phyloP scores from a whole-genome alignment of 1,140 invertebrate species.

The Daktulosphaira vitifoliae region DNA sequence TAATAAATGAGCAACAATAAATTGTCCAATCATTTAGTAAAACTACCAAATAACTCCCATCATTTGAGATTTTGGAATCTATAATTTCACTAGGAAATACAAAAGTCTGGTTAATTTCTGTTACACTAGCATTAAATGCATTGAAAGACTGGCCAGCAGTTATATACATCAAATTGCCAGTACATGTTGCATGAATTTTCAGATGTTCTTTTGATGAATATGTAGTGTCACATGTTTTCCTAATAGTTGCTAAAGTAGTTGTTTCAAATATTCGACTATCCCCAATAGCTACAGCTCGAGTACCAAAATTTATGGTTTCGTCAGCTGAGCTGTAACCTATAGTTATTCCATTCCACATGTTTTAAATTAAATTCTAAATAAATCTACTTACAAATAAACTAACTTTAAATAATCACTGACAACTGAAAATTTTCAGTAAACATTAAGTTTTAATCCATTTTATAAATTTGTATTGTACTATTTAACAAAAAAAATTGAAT shows the following conservation, averaged over 20 bases:
- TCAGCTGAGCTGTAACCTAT: constrained; percentile 44
- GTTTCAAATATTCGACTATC: constrained; percentile 44
- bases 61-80: constrained; percentile 18
- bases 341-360: constrained; percentile 41
- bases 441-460: too few relatives aligned
- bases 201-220: constrained; percentile 1
- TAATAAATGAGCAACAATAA: constrained; percentile 18
- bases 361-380: not conserved
- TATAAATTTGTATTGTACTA: too few relatives aligned
- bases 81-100: constrained; percentile 20
- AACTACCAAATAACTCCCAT: constrained; percentile 14
- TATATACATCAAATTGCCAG: constrained; percentile 9
- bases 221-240: constrained; percentile 5
- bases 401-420: too few relatives aligned
- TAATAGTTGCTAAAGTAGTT: constrained; percentile 43
- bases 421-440: too few relatives aligned
- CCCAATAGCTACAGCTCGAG: constrained; percentile 42
- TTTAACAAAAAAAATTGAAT: too few relatives aligned
- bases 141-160: not conserved
- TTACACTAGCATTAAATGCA: not conserved
- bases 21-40: constrained; percentile 26
- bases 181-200: constrained; percentile 11
- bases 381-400: not conserved
- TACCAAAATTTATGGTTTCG: constrained; percentile 46
- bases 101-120: constrained; percentile 23